Percentiles rank a stretch among this genome's conserved stretches.
Conservation (phyloP, 2,888 invertebrate species). For the Xestia rhomboidea region DNA sequence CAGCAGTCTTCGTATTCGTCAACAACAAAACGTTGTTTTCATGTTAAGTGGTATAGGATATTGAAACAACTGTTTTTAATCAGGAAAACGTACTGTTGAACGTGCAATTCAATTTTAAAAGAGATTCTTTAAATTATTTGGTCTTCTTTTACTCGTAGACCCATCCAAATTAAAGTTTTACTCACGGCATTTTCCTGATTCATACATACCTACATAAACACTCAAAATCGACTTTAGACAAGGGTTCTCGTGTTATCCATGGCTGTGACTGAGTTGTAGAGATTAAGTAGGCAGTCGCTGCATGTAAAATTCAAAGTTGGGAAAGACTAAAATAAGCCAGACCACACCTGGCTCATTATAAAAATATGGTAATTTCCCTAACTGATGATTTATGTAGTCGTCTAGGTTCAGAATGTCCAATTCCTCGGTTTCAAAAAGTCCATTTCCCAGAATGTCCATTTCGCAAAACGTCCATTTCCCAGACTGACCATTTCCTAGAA, state of each 20-base stretch:
- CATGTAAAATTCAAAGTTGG: not conserved
- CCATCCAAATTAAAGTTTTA: too few relatives aligned
- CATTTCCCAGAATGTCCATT: too few relatives aligned
- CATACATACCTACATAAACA: too few relatives aligned
- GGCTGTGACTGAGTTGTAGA: not conserved
- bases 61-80: slow-evolving; percentile 37
- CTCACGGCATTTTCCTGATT: too few relatives aligned
- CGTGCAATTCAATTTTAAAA: not conserved
- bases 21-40: slow-evolving; percentile 10
- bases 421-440: too few relatives aligned
- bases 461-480: too few relatives aligned
- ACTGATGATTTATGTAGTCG: not conserved
- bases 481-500: too few relatives aligned
- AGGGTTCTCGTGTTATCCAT: not conserved
- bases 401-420: too few relatives aligned
- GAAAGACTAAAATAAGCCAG: not conserved
- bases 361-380: not conserved
- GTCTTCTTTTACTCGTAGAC: too few relatives aligned
- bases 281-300: not conserved
- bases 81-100: not conserved
- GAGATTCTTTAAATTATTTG: too few relatives aligned
- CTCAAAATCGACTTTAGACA: not conserved
- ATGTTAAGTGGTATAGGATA: not conserved
- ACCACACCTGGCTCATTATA: not conserved
- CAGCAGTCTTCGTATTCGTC: slow-evolving; percentile 30